Base-by-base conservation (phyloP, 2,888 invertebrate species). In the Ypsolopha sequella region DNA sequence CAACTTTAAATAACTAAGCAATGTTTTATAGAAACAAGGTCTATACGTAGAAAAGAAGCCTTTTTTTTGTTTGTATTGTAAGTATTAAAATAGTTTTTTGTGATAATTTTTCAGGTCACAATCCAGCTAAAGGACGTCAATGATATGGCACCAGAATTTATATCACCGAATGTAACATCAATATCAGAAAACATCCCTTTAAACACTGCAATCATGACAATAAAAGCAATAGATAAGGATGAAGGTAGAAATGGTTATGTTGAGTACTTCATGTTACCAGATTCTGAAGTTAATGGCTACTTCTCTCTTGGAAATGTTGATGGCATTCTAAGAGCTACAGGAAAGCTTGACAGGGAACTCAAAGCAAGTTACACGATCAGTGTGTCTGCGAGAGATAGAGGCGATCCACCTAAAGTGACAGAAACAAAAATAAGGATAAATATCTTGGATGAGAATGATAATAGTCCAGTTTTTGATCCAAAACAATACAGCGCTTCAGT, bases 171-270 rank as follows among this genome's bases (percentile, higher is more conserved):
- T 67, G 90, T 91, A 66, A 94, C 95, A 36, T 82, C 92, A 39
- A 91, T 97, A 11, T 88, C 91, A 54, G 97, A 97, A 85, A 96
- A 96, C 76, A 92, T 94, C 55, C 92, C 95, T 9, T 75, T 92
- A 43, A 96, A 96, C 70, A 95, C 95, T 2, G 93, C 96, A 41
- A 92, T 97, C 34, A 93, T 95, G 91, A 94, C 94, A 8, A 90
- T 97, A 55, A 96, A 96, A 79, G 96, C 96, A 1, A 76, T 94
- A 33, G 97, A 97, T 76, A 92, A 91, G 67, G 97, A 97, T 75
- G 96, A 96, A 81, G 96, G 95, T 36, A 89, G 95, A 57, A 97
- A 97, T 80, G 95, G 96, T 53, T 94, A 94, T 68, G 93, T 97
- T 54, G 96, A 97, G 74, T 97, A 96, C 73, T 91, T 91, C 55